phyloP scores from a whole-genome alignment of 2,888 invertebrate genomes.

The Metallyticus violacea region DNA sequence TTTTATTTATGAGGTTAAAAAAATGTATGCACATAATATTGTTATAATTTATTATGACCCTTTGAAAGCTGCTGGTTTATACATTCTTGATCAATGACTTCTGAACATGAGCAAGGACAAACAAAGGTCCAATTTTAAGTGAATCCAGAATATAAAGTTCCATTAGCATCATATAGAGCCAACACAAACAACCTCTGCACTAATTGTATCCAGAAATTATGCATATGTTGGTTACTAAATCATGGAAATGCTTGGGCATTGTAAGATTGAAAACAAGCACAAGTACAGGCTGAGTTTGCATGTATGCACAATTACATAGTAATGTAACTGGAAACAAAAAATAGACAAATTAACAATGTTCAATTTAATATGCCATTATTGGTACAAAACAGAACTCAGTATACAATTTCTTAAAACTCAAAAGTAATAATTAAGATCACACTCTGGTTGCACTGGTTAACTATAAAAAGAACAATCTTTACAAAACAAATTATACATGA shows the following conservation, averaged over 20 bases:
- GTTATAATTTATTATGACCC: constrained; percentile 19
- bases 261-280: background rate
- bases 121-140: constrained; percentile 14
- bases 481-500: constrained; percentile 18
- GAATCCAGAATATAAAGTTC: background rate
- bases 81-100: constrained; percentile 14
- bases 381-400: constrained; percentile 33
- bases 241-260: background rate
- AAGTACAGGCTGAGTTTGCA: background rate
- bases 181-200: background rate
- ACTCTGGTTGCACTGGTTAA: background rate
- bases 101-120: constrained; percentile 16
- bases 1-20: background rate
- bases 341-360: background rate
- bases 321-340: background rate
- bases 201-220: background rate
- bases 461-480: constrained; percentile 11
- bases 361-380: constrained; percentile 24
- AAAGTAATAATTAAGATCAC: background rate
- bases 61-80: constrained; percentile 18
- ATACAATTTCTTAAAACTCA: constrained; percentile 27
- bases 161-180: background rate
- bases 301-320: background rate
- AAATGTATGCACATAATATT: background rate
- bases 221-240: background rate